These are phyloP conservation scores for Masticophis lateralis DNA, from an alignment of 2,797 vertebrate species.

Conservation along the genomic window DNA sequence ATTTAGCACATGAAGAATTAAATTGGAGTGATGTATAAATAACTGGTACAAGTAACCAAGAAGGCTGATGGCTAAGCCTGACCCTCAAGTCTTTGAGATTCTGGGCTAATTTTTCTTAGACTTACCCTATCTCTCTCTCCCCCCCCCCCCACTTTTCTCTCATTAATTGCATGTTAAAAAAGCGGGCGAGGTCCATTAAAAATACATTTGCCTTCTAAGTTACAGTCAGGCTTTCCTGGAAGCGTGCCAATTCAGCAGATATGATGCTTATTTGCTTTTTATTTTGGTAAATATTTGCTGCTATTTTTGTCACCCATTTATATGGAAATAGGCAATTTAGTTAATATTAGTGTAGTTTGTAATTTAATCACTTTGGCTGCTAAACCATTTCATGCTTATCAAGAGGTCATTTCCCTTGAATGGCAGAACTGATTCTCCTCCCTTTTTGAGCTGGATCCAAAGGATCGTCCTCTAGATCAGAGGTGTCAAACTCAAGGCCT, in stretches of 20 bases:
- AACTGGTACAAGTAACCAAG: background rate
- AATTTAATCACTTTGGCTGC: conserved; percentile 8
- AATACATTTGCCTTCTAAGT: background rate
- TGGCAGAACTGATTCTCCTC: background rate
- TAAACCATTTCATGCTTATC: conserved; percentile 30
- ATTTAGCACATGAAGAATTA: background rate
- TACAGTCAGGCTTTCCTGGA: conserved; percentile 27
- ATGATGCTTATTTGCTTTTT: conserved; percentile 41
- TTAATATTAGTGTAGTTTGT: conserved; percentile 11
- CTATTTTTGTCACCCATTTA: conserved; percentile 44
- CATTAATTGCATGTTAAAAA: background rate
- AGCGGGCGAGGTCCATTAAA: background rate
- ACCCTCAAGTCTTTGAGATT: background rate
- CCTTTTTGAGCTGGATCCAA: background rate
- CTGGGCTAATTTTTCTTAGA: background rate
- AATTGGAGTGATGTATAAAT: background rate
- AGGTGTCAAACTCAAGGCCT: too few relatives aligned
- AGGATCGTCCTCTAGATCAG: background rate
- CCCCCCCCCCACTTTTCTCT: background rate
- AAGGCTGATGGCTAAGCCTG: background rate
- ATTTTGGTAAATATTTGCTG: conserved; percentile 48
- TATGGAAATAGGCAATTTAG: conserved; percentile 36
- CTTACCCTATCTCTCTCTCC: background rate
- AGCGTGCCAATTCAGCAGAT: conserved; percentile 44
- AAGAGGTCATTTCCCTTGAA: conserved; percentile 4